A percentile compares a stretch with the other conserved stretches of the same genome.
Evolutionary conservation across 2,113 vertebrate genomes (phyloP).

Genomic region (zebrafish (Danio rerio)): GRCz12tu NC_133194.1:8687001-8687500

Average conservation of each 20-base stretch:
- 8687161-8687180: slow-evolving; percentile 79
- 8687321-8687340: slow-evolving; percentile 80
- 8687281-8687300: slow-evolving; percentile 75
- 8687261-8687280: slow-evolving; percentile 83
- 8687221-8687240: slow-evolving; percentile 75
- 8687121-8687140: slow-evolving; percentile 90
- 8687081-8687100: slow-evolving; percentile 78
- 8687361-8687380: slow-evolving; percentile 81
- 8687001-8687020: slow-evolving; percentile 77
- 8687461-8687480: slow-evolving; percentile 74
- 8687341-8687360: slow-evolving; percentile 75
- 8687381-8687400: slow-evolving; percentile 73
- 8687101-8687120: slow-evolving; percentile 82
- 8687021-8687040: slow-evolving; percentile 77
- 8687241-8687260: slow-evolving; percentile 79
- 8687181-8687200: slow-evolving; percentile 78
- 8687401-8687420: slow-evolving; percentile 80
- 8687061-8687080: slow-evolving; percentile 77
- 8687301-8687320: slow-evolving; percentile 80
- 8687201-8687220: slow-evolving; percentile 71
- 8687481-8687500: slow-evolving; percentile 73
- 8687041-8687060: slow-evolving; percentile 79
- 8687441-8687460: slow-evolving; percentile 75
- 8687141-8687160: slow-evolving; percentile 81
- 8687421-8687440: slow-evolving; percentile 77